Conservation (phyloP, 2,888 invertebrate genomes). For the Tryphoninae sp. region DNA sequence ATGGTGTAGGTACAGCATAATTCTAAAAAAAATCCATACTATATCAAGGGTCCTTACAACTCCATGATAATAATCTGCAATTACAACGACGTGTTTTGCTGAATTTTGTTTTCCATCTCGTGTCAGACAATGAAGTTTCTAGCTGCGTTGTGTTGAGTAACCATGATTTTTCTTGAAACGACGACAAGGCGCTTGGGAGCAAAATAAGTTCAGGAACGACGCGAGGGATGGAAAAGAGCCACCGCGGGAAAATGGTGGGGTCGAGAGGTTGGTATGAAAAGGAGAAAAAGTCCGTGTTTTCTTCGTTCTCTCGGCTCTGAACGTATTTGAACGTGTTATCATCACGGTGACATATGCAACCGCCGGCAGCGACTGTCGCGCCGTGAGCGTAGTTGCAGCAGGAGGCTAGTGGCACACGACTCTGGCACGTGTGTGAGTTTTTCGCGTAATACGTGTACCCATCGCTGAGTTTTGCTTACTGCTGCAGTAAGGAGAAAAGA, state of each 20-base stretch:
- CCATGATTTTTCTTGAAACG: conserved; percentile 33
- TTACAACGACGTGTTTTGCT: background rate
- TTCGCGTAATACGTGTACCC: conserved; percentile 26
- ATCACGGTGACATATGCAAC: conserved; percentile 67
- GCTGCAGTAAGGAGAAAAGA: conserved; percentile 15
- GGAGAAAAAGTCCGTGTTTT: conserved; percentile 41
- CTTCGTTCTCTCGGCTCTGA: conserved; percentile 34
- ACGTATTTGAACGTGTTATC: conserved; percentile 69
- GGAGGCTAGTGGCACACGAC: background rate
- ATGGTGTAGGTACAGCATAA: background rate
- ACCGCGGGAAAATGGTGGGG: conserved; percentile 19
- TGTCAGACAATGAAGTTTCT: background rate
- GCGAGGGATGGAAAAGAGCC: background rate
- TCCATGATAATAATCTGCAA: too few relatives aligned
- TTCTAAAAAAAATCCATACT: background rate
- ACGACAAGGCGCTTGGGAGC: conserved; percentile 3
- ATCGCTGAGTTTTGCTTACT: conserved; percentile 48
- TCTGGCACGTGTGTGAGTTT: conserved; percentile 28
- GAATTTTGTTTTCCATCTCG: conserved; percentile 7
- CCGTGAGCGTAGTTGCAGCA: conserved; percentile 36
- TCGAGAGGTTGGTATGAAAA: conserved; percentile 26
- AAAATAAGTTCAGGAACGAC: background rate
- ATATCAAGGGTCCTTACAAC: background rate
- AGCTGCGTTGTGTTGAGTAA: conserved; percentile 23
- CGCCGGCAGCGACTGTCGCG: conserved; percentile 49